Base-by-base conservation (phyloP, 2,888 invertebrate genomes). In the Sussaba pulchella region DNA sequence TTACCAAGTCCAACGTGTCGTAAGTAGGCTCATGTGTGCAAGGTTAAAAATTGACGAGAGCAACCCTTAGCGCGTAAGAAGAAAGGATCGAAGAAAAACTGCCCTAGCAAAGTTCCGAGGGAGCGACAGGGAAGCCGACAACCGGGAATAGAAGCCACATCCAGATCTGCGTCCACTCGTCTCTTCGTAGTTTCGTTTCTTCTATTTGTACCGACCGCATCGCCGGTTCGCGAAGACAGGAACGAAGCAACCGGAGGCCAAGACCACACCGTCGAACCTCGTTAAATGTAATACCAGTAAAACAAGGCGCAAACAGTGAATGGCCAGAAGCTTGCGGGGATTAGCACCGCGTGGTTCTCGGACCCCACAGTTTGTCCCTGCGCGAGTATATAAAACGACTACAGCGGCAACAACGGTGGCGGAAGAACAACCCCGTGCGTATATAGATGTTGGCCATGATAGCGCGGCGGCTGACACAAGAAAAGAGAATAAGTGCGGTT, bases 261-360 rank as follows among this genome's bases (percentile, higher is more conserved):
- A 59, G 54, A 78, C 77, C 83, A 82, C 81, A 59, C 64, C 78
- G 81, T 81, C 63, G 85, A 88, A 87, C 87, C 87, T 89, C 86
- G 86, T 90, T 90, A 89, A 89, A 90, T 88, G 89, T 87, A 88
- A 89, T 90, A 90, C 88, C 87, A 89, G 87, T 90, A 90, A 91
- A 90, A 89, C 88, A 90, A 90, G 89, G 84, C 84, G 84, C 85
- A 90, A 91, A 89, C 87, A 88, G 81, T 77, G 85, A 84, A 87
- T 83, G 81, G 84, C 78, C 82, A 72, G 76, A 77, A 64, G 82
- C 73, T 78, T 78, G 41, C 52, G 52, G 82, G n/a, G 82, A 81
- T 81, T 84, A 82, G 61, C 71, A 50, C 52, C 70, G 57, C 69
- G 80, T 71, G 47, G 26, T 21, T 41, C 4, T 21, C 39, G 12